These are phyloP conservation scores for Otus sunia DNA, from an alignment of 2,113 vertebrate genomes.

Conservation along the genomic window DNA sequence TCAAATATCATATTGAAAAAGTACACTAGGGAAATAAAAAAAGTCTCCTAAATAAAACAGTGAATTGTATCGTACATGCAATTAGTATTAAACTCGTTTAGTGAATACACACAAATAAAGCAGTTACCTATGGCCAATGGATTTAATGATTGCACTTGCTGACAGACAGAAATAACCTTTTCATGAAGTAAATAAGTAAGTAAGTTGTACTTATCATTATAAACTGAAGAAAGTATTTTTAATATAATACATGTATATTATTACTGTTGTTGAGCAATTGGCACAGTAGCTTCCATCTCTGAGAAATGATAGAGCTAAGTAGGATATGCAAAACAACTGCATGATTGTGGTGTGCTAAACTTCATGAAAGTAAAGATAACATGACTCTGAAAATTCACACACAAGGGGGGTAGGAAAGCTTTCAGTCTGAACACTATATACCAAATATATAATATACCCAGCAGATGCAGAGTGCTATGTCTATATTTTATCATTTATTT, in stretches of 20 bases:
- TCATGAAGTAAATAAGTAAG: neutral
- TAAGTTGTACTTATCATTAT: neutral
- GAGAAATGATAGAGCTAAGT: slow-evolving; percentile 1
- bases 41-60: neutral
- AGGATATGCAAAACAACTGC: neutral
- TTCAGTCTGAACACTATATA: neutral
- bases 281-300: neutral
- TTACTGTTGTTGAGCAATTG: neutral
- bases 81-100: slow-evolving; percentile 12
- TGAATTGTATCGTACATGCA: neutral
- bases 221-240: neutral
- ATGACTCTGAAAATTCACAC: neutral
- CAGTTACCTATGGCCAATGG: neutral
- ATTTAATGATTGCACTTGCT: neutral
- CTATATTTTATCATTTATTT: neutral
- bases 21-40: neutral
- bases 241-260: neutral
- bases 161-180: neutral
- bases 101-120: neutral
- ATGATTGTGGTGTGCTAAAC: neutral
- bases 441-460: neutral
- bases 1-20: neutral
- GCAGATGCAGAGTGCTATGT: neutral
- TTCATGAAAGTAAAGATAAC: neutral
- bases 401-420: neutral